These are phyloP conservation scores for Scaptomyza reducta DNA, from an alignment of 2,888 invertebrate genomes.

Conservation along the genomic window DNA sequence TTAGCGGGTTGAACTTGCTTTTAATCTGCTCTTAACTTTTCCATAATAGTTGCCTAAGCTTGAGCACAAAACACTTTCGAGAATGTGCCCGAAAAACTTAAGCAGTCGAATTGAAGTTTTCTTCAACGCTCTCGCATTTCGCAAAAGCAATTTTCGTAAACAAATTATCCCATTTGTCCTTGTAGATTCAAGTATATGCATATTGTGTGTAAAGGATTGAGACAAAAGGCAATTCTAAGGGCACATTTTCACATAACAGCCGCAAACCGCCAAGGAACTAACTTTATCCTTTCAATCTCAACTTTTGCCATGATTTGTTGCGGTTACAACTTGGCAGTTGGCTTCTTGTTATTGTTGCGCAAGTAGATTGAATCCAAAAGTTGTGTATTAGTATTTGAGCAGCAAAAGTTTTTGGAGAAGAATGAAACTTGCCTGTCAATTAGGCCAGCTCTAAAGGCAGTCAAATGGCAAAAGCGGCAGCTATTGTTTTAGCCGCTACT, in stretches of 20 bases:
- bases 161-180: conserved; percentile 46
- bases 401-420: conserved; percentile 33
- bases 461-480: conserved; percentile 4
- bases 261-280: conserved; percentile 28
- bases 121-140: conserved; percentile 11
- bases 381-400: conserved; percentile 42
- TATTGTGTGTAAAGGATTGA: conserved; percentile 15
- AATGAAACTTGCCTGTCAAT: conserved; percentile 34
- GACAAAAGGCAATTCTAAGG: conserved; percentile 18
- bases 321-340: conserved; percentile 20
- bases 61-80: no score
- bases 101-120: conserved; percentile 23
- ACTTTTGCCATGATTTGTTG: conserved; percentile 56
- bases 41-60: neutral
- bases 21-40: neutral
- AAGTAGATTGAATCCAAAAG: conserved; percentile 57
- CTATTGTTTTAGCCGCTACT: conserved; percentile 3
- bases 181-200: conserved; percentile 25
- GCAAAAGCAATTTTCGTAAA: conserved; percentile 35
- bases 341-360: conserved; percentile 39
- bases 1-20: no score
- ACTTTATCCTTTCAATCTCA: conserved; percentile 52
- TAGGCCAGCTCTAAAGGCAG: conserved; percentile 7
- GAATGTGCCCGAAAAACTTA: conserved; percentile 3
- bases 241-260: conserved; percentile 36